Base-by-base conservation (phyloP, 2,797 vertebrate species). In the Poeciliopsis gracilis region DNA sequence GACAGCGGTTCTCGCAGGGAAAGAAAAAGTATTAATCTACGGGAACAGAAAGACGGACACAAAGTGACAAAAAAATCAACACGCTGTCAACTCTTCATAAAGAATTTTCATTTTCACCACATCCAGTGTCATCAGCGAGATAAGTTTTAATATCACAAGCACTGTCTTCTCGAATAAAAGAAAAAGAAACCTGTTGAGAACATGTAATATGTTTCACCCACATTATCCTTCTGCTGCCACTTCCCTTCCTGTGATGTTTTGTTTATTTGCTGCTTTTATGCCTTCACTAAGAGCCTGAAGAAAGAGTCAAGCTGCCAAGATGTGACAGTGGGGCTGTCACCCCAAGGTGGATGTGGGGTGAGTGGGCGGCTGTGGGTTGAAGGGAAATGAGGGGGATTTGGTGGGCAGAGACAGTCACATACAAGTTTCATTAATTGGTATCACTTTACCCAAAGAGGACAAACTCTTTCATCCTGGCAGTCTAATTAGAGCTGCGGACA, bases 391-490 rank as follows among this genome's bases (percentile, higher is more conserved):
- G 13, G 47, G 28, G 18, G 7, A 8, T 7, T 23, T 25, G 80
- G 79, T 66, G 87, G 36, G 43, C 76, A 73, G 73, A 77, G 78
- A 76, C 84, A 84, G 77, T 85, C 84, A 76, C 88, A 87, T 91
- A 86, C 86, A 91, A 80, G 79, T 81, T 72, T 82, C 86, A 93
- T 93, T 95, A 95, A 95, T 94, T 95, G 93, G 90, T 93, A 91
- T 93, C 94, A 94, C 85, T 91, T 89, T 85, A 85, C 77, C 43
- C 45, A 85, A 43, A 80, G 82, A 75, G 81, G 77, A 55, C 73
- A 71, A 63, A 72, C 78, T 71, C 47, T 53, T 66, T 59, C 72
- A 71, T 76, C 76, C 81, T 91, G 91, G 94, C 94, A 93, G 90
- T 78, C 87, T 94, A 94, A 95, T 95, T 94, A 94, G 81, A 88